These are phyloP conservation scores for Hyaena hyaena DNA, from an alignment of 2,113 vertebrate species.

Conservation along the genomic window DNA sequence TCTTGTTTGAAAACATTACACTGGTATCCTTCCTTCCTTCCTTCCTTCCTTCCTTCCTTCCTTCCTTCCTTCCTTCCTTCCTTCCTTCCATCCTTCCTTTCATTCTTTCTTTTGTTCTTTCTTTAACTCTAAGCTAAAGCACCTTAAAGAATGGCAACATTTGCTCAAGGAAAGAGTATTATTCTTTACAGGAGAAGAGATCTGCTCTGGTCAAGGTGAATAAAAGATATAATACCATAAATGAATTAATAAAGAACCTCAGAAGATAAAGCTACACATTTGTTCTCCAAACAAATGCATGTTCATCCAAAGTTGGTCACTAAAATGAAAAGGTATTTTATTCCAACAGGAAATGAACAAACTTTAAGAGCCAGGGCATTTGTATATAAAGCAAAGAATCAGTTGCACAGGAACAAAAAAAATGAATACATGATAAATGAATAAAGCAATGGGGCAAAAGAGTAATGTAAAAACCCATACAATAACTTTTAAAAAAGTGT, in stretches of 20 bases:
- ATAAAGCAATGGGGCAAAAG: background rate
- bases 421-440: background rate
- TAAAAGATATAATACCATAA: background rate
- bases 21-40: background rate
- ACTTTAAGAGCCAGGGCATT: constrained; percentile 34
- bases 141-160: background rate
- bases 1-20: background rate
- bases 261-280: background rate
- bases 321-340: constrained; percentile 71
- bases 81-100: too few relatives aligned
- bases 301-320: constrained; percentile 12
- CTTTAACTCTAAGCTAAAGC: background rate
- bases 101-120: too few relatives aligned
- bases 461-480: constrained; percentile 36
- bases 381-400: constrained; percentile 30
- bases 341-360: constrained; percentile 71
- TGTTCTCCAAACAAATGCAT: constrained; percentile 1
- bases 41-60: too few relatives aligned
- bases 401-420: background rate
- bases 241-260: background rate
- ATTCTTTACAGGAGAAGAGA: background rate
- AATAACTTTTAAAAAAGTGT: background rate
- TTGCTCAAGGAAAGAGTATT: background rate
- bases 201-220: background rate
- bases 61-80: too few relatives aligned